Evolutionary conservation across 2,113 vertebrate genomes (phyloP).

Genomic region (Etheostoma spectabile): DNA sequence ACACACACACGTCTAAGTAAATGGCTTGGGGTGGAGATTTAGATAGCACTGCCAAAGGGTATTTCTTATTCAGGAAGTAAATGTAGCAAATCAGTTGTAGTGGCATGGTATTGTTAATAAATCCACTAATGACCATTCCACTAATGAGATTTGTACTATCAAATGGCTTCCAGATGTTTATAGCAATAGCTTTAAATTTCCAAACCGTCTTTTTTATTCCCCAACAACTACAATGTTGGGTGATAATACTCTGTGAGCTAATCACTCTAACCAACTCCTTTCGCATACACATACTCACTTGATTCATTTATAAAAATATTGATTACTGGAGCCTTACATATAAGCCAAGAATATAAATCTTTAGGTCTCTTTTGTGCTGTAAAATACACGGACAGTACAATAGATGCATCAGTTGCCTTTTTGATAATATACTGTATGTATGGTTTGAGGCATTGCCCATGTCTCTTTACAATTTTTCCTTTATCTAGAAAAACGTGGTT

Average conservation of each 20-base stretch:
- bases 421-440: background rate
- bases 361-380: background rate
- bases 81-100: background rate
- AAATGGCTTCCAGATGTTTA: constrained; percentile 17
- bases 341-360: too few relatives aligned
- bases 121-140: constrained; percentile 6
- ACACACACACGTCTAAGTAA: background rate
- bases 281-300: background rate
- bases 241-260: background rate
- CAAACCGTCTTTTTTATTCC: constrained; percentile 3
- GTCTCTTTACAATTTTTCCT: background rate
- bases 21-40: constrained; percentile 7
- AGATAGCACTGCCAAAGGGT: background rate
- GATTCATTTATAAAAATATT: background rate
- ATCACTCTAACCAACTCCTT: background rate
- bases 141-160: constrained; percentile 13
- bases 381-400: background rate
- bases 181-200: background rate
- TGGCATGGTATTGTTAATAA: background rate
- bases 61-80: background rate
- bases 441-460: background rate
- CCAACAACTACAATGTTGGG: background rate
- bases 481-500: background rate
- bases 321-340: background rate
- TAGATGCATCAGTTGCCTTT: background rate